phyloP scores from a whole-genome alignment of 2,797 vertebrate species.

The Mycteria americana region DNA sequence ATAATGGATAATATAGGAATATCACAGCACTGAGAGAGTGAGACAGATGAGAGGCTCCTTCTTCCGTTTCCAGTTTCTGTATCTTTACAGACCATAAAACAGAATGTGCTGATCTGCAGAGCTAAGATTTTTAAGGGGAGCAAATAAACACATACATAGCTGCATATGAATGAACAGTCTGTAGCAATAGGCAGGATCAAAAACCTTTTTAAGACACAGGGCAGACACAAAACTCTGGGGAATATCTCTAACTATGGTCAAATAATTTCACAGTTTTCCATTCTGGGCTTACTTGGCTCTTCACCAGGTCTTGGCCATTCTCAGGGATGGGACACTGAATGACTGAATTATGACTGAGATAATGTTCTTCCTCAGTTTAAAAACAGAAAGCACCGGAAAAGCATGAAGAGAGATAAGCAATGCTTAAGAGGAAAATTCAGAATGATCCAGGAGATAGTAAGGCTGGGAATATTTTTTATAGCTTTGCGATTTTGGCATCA shows the following conservation, averaged over 20 bases:
- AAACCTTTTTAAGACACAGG: not conserved
- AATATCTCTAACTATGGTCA: constrained; percentile 16
- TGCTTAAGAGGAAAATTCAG: not conserved
- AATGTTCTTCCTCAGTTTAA: not conserved
- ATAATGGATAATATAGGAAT: not conserved
- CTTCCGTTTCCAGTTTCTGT: not conserved
- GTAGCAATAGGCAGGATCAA: not conserved
- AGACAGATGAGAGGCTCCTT: not conserved
- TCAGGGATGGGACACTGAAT: not conserved
- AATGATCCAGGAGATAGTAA: not conserved
- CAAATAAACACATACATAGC: constrained; percentile 17
- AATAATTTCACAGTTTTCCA: not conserved
- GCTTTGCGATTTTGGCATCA: not conserved
- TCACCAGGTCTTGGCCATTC: not conserved
- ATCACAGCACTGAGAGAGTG: not conserved
- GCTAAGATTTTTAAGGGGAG: not conserved
- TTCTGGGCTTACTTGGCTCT: constrained; percentile 14
- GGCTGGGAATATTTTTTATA: constrained; percentile 30
- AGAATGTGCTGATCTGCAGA: not conserved
- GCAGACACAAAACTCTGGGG: not conserved
- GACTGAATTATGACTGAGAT: not conserved
- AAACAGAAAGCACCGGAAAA: not conserved
- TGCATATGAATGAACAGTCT: constrained; percentile 10
- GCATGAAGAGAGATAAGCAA: not conserved
- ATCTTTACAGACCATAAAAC: not conserved